Evolutionary conservation across 2,888 invertebrate species (phyloP).

Genomic region (Athrips mouffetella): DNA sequence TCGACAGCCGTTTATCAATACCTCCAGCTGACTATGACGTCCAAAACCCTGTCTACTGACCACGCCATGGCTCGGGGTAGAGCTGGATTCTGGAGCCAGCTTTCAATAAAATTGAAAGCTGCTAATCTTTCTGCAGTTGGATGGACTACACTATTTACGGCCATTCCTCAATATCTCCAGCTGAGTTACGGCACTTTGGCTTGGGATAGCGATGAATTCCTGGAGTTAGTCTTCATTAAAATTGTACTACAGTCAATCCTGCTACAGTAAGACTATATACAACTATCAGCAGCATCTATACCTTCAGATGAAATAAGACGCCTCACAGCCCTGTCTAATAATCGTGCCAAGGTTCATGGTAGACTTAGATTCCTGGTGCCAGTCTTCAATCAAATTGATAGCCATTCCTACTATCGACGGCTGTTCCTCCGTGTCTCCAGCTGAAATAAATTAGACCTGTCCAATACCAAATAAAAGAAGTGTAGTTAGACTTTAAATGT

Average conservation of each 20-base stretch:
- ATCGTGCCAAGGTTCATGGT: background rate
- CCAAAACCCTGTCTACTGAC: slow-evolving; percentile 82
- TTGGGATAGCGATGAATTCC: background rate
- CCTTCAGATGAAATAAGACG: slow-evolving; percentile 84
- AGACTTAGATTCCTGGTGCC: no score
- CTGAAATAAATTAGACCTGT: no score
- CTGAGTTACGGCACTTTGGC: slow-evolving; percentile 74
- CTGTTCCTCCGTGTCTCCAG: no score
- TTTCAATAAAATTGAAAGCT: no score
- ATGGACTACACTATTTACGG: slow-evolving; percentile 76
- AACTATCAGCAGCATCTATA: slow-evolving; percentile 86
- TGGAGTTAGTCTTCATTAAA: background rate
- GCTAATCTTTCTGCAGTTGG: background rate
- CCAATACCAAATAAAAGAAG: no score
- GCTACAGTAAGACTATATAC: background rate
- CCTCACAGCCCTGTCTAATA: slow-evolving; percentile 82
- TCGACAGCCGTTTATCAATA: slow-evolving; percentile 86
- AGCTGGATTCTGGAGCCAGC: background rate
- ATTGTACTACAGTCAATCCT: background rate
- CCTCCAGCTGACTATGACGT: slow-evolving; percentile 85
- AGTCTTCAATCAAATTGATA: no score
- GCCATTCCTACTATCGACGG: no score
- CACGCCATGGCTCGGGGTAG: background rate
- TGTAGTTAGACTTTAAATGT: no score
- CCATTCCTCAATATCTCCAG: slow-evolving; percentile 85